Evolutionary conservation across 2,797 vertebrate genomes (phyloP).

Genomic region (Hozukius guyotensis): DNA sequence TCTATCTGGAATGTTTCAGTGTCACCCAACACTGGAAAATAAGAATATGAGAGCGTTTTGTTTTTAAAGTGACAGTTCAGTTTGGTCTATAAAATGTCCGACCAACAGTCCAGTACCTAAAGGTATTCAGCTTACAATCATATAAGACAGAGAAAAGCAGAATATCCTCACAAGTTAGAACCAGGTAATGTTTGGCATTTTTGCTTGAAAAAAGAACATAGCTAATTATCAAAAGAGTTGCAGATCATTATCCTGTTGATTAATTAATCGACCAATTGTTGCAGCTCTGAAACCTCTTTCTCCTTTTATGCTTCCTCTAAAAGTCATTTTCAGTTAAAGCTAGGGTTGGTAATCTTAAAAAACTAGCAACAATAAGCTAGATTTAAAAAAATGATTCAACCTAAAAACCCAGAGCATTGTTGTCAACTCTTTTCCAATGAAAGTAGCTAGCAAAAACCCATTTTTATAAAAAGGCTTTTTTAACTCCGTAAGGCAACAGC

Average conservation of each 20-base stretch:
- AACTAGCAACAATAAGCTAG: background rate
- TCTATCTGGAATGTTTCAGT: constrained; percentile 37
- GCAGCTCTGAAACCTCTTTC: background rate
- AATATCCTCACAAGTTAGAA: background rate
- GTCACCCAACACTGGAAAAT: constrained; percentile 31
- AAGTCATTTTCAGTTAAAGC: background rate
- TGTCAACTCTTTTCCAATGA: no score
- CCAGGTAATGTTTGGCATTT: background rate
- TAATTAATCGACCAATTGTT: background rate
- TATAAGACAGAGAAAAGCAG: background rate
- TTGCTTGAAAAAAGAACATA: background rate
- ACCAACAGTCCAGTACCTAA: background rate
- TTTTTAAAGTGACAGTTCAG: constrained; percentile 6
- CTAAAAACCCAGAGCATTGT: no score
- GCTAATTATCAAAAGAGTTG: background rate
- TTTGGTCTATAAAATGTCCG: background rate
- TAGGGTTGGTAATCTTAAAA: background rate
- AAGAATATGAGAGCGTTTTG: background rate
- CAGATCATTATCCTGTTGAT: background rate
- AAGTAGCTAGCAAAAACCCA: no score
- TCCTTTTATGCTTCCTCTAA: background rate
- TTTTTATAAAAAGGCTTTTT: no score
- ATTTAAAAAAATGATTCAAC: no score
- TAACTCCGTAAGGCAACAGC: no score
- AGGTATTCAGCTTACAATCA: background rate